Percentiles rank a stretch among this genome's conserved stretches.
These are phyloP conservation scores for Melinaea marsaeus DNA, from an alignment of 2,888 invertebrate species.

Conservation along the genomic window DNA sequence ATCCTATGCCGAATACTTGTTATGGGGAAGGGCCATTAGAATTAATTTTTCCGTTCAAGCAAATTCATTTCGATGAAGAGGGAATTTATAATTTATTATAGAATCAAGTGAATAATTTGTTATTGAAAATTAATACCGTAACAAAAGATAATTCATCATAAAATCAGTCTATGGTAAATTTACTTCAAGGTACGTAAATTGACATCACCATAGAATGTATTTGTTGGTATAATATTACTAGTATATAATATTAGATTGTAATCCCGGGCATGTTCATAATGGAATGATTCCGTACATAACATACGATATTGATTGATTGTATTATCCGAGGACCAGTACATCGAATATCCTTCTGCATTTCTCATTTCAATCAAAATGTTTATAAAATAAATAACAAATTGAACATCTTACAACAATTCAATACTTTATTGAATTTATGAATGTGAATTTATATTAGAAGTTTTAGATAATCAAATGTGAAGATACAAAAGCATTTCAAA, in stretches of 20 bases:
- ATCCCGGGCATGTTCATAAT: conserved; percentile 30
- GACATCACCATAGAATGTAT: conserved; percentile 9
- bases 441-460: no score
- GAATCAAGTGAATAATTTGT: conserved; percentile 1
- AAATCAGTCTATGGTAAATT: neutral
- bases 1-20: conserved; percentile 35
- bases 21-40: conserved; percentile 31
- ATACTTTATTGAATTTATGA: no score
- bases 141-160: no score
- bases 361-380: conserved; percentile 29
- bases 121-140: neutral
- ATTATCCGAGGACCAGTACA: conserved; percentile 25
- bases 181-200: neutral
- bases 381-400: conserved; percentile 9
- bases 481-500: no score
- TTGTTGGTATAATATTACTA: conserved; percentile 14
- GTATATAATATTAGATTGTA: conserved; percentile 28
- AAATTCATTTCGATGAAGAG: conserved; percentile 19
- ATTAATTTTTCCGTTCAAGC: conserved; percentile 29
- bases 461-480: no score
- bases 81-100: neutral
- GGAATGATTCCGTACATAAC: conserved; percentile 30
- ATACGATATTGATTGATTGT: conserved; percentile 33
- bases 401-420: no score
- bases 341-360: conserved; percentile 28